Conservation (phyloP, 2,888 invertebrate genomes). For the Psococerastis gibbosa region DNA sequence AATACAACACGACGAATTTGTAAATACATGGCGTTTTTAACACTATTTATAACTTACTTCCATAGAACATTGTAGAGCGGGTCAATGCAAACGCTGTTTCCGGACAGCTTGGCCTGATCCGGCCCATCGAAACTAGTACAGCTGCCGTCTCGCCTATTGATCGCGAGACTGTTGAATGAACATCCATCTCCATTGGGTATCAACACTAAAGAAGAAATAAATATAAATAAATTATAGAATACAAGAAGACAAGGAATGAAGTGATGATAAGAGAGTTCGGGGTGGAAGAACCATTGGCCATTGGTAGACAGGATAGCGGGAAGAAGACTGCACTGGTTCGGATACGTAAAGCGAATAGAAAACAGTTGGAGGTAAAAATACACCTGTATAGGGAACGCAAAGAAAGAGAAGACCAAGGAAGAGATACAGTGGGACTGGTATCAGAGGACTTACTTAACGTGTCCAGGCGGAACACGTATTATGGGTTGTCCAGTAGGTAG, state of each 20-base stretch:
- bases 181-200: constrained; percentile 54
- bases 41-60: too few species aligned
- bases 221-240: constrained; percentile 11
- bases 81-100: constrained; percentile 67
- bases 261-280: too few species aligned
- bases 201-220: constrained; percentile 37
- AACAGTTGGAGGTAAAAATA: background rate
- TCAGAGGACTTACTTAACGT: too few species aligned
- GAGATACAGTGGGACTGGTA: too few species aligned
- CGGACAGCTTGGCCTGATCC: constrained; percentile 70
- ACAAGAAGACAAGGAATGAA: background rate
- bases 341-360: background rate
- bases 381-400: background rate
- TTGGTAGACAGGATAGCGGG: too few species aligned
- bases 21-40: too few species aligned
- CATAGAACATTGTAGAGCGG: constrained; percentile 85
- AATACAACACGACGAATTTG: too few species aligned
- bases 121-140: constrained; percentile 66
- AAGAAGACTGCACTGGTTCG: too few species aligned
- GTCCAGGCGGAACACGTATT: too few species aligned
- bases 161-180: constrained; percentile 68
- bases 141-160: constrained; percentile 72
- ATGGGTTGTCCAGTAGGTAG: too few species aligned
- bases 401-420: too few species aligned
- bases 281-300: too few species aligned